Evolutionary conservation across 2,888 invertebrate species (phyloP), one percentile per base, ranked within the genome.

Genomic region (Drosophila stalkeri): DNA sequence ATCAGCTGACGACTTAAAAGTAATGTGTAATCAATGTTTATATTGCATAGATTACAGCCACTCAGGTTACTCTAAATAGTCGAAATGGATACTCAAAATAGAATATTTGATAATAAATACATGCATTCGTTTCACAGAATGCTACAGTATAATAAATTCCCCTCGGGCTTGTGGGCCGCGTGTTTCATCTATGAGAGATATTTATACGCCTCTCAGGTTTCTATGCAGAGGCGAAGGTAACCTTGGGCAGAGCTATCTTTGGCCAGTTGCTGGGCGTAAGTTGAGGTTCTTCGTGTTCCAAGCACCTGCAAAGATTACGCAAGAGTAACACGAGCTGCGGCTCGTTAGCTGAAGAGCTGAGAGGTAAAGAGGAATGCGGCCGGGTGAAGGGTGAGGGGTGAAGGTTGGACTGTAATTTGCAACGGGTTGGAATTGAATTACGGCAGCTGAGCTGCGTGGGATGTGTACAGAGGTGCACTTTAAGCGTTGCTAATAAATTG

Each of bases 251-350:
- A 56, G 55, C 20, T 44, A 46, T 33, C 46, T 67, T 64, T 52
- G 31, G 23, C 16, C 33, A 46, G 18, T 49, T 37, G 14, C 11
- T 31, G 49, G 31, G 46, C 41, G 41, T 5, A 49, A 44, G 59
- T 56, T 47, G 63, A 64, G 37, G 52, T 61, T 79, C 49, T 56
- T 65, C 64, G 63, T 72, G 64, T 9, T 46, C 44, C 18, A 66
- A 71, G 64, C 67, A 75, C 39, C 76, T 71, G 72, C 44, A 27
- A 57, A 46, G 49, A 47, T 31, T 49, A 44, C 54, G 47, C 51
- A 61, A 51, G 47, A 43, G 79, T 59, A 85, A 74, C 51, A 55
- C 49, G 86, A 84, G 73, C 69, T 59, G 69, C 55, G 54, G 59
- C 82, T 81, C 66, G 69, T 84, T 71, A 72, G 52, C 57, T 20